Evolutionary conservation across 2,888 invertebrate genomes (phyloP).

Genomic region (Ennomos quercinarius): DNA sequence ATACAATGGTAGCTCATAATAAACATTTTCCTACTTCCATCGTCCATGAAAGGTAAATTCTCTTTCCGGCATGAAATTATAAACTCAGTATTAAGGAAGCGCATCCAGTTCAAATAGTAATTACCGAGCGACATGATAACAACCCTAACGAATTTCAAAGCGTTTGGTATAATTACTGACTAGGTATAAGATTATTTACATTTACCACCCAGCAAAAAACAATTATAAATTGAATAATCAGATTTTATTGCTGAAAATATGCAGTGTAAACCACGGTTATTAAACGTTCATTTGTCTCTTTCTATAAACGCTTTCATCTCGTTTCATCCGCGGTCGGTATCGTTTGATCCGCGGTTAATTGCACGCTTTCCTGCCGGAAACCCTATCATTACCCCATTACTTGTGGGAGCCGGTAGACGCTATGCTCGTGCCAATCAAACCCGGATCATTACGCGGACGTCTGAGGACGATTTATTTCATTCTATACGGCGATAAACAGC

Average conservation of each 20-base stretch:
- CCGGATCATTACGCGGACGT: conserved; percentile 10
- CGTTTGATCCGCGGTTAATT: conserved; percentile 52
- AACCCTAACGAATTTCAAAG: background rate
- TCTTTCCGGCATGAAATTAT: conserved; percentile 1
- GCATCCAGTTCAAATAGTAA: too few relatives aligned
- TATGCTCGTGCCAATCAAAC: conserved; percentile 28
- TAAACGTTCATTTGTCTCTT: background rate
- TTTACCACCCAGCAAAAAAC: background rate
- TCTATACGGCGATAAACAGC: conserved; percentile 16
- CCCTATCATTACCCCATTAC: conserved; percentile 49
- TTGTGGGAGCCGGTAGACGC: conserved; percentile 23
- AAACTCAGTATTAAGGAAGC: background rate
- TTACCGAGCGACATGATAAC: background rate
- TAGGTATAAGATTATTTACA: too few relatives aligned
- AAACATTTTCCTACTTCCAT: too few relatives aligned
- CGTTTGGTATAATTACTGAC: too few relatives aligned
- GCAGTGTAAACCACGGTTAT: background rate
- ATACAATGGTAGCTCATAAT: too few relatives aligned
- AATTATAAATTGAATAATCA: background rate
- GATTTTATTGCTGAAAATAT: conserved; percentile 11
- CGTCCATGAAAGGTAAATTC: background rate
- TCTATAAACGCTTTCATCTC: conserved; percentile 17
- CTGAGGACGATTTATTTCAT: conserved; percentile 14
- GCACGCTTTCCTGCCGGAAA: conserved; percentile 53
- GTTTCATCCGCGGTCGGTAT: conserved; percentile 37